Base-by-base conservation (phyloP, 1,140 invertebrate species). In the Macrocentrus cingulum region DNA sequence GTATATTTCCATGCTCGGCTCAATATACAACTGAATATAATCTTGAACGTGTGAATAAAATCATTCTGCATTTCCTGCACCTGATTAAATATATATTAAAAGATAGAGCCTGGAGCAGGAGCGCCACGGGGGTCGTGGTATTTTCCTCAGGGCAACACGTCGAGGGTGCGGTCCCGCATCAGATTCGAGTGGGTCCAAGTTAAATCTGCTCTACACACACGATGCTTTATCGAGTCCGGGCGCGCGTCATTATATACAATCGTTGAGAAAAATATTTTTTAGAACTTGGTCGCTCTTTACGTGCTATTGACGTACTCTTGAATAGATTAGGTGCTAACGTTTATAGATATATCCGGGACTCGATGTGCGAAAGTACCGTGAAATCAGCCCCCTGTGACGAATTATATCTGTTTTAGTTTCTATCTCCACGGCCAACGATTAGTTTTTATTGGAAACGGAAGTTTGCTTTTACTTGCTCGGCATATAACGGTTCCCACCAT, bases 31-130 rank as follows among this genome's bases (percentile, higher is more conserved):
- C n/a, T n/a, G n/a, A n/a, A n/a, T n/a, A n/a, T n/a, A n/a, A n/a
- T n/a, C n/a, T n/a, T n/a, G n/a, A n/a, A n/a, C n/a, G n/a, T 51
- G 19, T 9, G 22, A 48, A 48, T 22, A 11, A 22, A 3, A 13
- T 5, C 46, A 23, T 46, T 44, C n/a, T 62, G 66, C 63, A 67
- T 69, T 71, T 68, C 71, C 66, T 68, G 37, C 56, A 63, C 66
- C 71, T 76, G 72, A 76, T 76, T 76, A 74, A 75, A 74, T 75
- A 72, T 76, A 76, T 76, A 76, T 77, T 76, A n/a, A 77, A 51
- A 70, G 65, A 54, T 66, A 60, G 68, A 56, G 60, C 48, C 52
- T 52, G 67, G 62, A 62, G 54, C 61, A 57, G 11, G 50, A 42
- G 46, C 75, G 56, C 75, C 65, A 67, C 72, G 51, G 75, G 75